Base-by-base conservation (phyloP, 1,140 invertebrate species). In the Dinoponera quadriceps region DNA sequence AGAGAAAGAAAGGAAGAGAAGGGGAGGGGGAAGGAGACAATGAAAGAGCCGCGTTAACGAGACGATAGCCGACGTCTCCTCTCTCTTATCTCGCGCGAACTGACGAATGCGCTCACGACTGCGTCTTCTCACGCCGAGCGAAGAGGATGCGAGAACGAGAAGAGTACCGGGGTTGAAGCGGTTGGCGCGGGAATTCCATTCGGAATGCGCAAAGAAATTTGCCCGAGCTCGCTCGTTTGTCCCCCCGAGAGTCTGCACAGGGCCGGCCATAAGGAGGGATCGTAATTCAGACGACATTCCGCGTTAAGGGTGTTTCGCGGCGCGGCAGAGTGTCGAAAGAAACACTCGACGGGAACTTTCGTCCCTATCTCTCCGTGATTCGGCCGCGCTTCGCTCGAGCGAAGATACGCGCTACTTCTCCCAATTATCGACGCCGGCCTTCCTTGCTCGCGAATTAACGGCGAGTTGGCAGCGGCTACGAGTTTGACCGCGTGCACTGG, bases 131-230 rank as follows among this genome's bases (percentile, higher is more conserved):
- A 33, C 65, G 44, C n/a, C 9, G 57, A 4, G 57, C 20, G 20
- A 65, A 20, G 33, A 74, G 51, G 33, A 44, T 13, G 18, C 7
- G 14, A 18, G 44, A 5, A 27, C 75, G 18, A 63, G 44, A 54
- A 13, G 33, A 13, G 33, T 49, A 48, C 38, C 59, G 62, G 38
- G 54, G 69, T 49, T 48, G 72, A 77, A 59, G 44, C 83, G 69
- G 71, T 88, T 88, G 69, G 86, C 75, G 63, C 60, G 66, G 59
- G 83, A 87, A 88, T 87, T 85, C 55, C 73, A 44, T 69, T 9
- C 38, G 83, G 83, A 88, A 88, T 88, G 84, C 66, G 74, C 85
- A 84, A 88, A 88, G 86, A 88, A 88, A 88, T 88, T 88, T 82
- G 77, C 77, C 72, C 66, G 63, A 38, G 77, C 48, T 75, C 25